Evolutionary conservation across 2,888 invertebrate genomes (phyloP), one percentile per base, ranked within the genome.

Genomic region (Panopea generosa): DNA sequence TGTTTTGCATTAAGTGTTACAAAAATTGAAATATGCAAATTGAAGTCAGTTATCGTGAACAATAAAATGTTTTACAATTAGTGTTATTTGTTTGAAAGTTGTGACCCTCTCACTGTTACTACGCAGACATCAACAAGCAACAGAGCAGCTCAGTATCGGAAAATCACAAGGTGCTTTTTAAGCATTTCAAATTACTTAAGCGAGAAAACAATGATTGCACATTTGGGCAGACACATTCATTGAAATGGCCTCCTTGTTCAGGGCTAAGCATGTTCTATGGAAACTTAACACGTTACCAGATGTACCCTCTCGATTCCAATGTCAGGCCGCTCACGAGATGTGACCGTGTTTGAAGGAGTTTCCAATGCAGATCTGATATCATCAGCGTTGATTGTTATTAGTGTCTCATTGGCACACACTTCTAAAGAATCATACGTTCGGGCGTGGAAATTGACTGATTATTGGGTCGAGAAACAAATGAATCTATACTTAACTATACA

Each of bases 271-370:
- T 18, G 20, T 45, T 45, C 45, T 16, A 18, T 6, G 14, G 20
- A 45, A 45, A 45, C 16, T 45, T 18, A 45, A 45, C 45, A 18
- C 20, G 45, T 16, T 45, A 18, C n/a, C 45, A 9, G 45, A 45
- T 18, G n/a, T 4, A 18, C 20, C 16, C n/a, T 45, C 45, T 18
- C 45, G 45, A 49, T 77, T 76, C 52, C 26, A 60, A 38, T 67
- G 67, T 62, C 77, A 77, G 73, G 61, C 49, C 20, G 77, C 77
- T 22, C 26, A n/a, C 16, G 33, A 50, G 9, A 22, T 40, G 43
- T 68, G 72, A 2, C 72, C 77, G 24, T 53, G 26, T 45, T 33
- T 73, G 52, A 2, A 24, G n/a, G n/a, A n/a, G 16, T 4, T 14
- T 11, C 53, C 53, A 43, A 22, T 16, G 14, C 47, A 2, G 18